A percentile compares a stretch with the other conserved stretches of the same genome.
These are phyloP conservation scores for Chiroxiphia lanceolata DNA, from an alignment of 2,797 vertebrate species.

Conservation along the genomic window DNA sequence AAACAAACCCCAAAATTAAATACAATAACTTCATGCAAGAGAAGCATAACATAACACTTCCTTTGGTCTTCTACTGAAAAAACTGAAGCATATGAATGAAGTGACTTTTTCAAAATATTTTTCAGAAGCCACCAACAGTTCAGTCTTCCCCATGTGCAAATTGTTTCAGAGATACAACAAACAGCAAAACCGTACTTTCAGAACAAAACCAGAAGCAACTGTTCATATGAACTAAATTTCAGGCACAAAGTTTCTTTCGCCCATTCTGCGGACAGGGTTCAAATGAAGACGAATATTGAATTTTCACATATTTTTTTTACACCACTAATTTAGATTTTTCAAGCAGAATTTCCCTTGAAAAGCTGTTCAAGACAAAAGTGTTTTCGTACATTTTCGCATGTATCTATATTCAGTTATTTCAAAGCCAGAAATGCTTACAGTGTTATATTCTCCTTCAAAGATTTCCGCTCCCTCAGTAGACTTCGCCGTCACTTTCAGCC, in stretches of 20 bases:
- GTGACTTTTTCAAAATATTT: not conserved
- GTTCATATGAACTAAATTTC: not conserved
- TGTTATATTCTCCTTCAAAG: conserved; percentile 90
- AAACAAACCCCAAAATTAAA: not conserved
- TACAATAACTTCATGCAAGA: not conserved
- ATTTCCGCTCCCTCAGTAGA: conserved; percentile 84
- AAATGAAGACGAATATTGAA: not conserved
- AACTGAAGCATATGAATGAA: not conserved
- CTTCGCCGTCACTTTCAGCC: conserved; percentile 88
- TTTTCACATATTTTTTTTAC: not conserved
- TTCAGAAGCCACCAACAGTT: not conserved
- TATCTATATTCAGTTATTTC: not conserved
- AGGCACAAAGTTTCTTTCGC: not conserved
- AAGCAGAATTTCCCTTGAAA: not conserved
- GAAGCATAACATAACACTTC: not conserved
- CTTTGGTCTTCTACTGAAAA: not conserved
- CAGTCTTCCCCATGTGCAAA: not conserved
- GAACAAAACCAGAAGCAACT: not conserved
- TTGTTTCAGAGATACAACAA: not conserved
- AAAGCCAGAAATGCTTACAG: conserved; percentile 77
- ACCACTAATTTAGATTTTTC: not conserved
- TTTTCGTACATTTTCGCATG: not conserved
- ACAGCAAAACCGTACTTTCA: not conserved
- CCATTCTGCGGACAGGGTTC: not conserved
- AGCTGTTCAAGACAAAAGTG: not conserved